Base-by-base conservation (phyloP, 2,113 vertebrate genomes). In the Ascaphus truei region DNA sequence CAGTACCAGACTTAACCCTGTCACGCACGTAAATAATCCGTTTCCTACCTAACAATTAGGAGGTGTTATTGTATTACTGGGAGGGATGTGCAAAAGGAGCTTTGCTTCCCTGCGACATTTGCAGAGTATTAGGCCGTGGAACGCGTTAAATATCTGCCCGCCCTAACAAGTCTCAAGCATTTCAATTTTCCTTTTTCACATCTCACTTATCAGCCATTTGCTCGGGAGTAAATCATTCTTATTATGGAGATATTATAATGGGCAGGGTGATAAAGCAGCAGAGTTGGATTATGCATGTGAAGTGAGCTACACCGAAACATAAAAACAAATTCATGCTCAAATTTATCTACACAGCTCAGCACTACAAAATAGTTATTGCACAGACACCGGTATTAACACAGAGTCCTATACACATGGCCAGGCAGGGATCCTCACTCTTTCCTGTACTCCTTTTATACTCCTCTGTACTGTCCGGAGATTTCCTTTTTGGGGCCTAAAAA, bases 131-230 rank as follows among this genome's bases (percentile, higher is more conserved):
- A 67, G 43, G 30, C 26, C 27, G 25, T 47, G 37, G 18, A 67
- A 56, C 5, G 12, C 41, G 23, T 45, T 2, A 57, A 56, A 23
- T 43, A 45, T 31, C 45, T 37, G 48, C 50, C 34, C 15, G 34
- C 13, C 33, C n/a, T 16, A 30, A 43, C 34, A 39, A 41, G 62
- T 34, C 34, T 30, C 25, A 16, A 43, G 51, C 55, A 23, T 66
- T 41, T 65, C 52, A 57, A 57, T 56, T 45, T 68, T 52, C 37
- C 27, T 26, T 68, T 29, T 27, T 55, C 37, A 20, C 52, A 56
- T 57, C 52, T 57, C 64, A 34, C 29, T 68, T 47, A 57, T n/a
- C 23, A 34, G 45, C 64, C 64, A 68, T 68, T 68, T 31, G 64
- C 13, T 20, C 6, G 12, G 64, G 55, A 11, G 11, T 55, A 53